Evolutionary conservation across 2,797 vertebrate genomes (phyloP), one percentile per base, ranked within the genome.

Genomic region (Melanotaenia pygmaea): DNA sequence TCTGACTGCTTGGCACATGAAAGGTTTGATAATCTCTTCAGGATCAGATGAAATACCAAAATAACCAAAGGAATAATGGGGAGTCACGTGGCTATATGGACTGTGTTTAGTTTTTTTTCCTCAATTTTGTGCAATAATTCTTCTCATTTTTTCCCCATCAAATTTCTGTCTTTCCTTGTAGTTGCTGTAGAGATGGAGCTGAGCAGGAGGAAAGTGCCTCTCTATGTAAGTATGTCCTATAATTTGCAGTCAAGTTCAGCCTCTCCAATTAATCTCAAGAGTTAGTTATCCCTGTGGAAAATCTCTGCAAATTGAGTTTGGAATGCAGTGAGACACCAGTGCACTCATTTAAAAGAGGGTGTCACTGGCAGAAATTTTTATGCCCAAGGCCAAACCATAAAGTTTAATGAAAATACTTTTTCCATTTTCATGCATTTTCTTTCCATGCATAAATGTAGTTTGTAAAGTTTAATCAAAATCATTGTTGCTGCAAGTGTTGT

Each of bases 141-240:
- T 24, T 10, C 35, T 20, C 2, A 6, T 45, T 45, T 20, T 45
- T 45, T 13, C 1, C 3, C 13, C 16, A 20, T 16, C 43, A 45
- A 45, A 63, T 63, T 22, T 64, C 40, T 30, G 5, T 73, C 8
- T 79, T 68, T 79, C 26, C 74, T 32, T 67, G 70, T 91, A 95
- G 96, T 90, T 93, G 90, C 87, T 26, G 91, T 81, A 81, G 91
- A 86, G 91, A 96, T 96, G 96, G 95, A 97, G 93, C 76, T 98
- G 92, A 97, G 94, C 94, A 95, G 95, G 82, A 74, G 86, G 59
- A 94, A 96, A 91, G 96, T 95, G 79, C 96, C 96, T 90, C 94
- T 97, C 59, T 97, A 97, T 83, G 96, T 97, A 93, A 97, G 97
- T 94, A 92, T 76, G 58, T 34, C 70, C 53, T 75, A 70, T 47